phyloP scores from a whole-genome alignment of 2,888 invertebrate genomes.

The Drosophila phalerata region DNA sequence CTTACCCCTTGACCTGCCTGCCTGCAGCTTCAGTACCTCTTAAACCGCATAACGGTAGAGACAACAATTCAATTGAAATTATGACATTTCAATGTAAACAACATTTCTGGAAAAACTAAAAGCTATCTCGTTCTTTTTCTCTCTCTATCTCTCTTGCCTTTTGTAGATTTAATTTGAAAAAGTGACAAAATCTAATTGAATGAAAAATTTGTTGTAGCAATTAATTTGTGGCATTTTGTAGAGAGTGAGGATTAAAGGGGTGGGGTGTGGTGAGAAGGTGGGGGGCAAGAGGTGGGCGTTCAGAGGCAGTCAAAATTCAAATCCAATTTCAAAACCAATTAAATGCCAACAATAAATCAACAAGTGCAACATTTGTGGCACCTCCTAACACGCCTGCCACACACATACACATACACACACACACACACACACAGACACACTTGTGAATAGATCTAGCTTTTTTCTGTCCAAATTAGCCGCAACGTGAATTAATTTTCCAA shows the following conservation, averaged over 20 bases:
- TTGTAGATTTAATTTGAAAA: conserved; percentile 36
- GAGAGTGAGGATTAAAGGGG: background rate
- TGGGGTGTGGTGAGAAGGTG: background rate
- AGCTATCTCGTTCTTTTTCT: background rate
- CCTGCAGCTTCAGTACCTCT: background rate
- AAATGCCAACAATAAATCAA: conserved; percentile 80
- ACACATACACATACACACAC: conserved; percentile 36
- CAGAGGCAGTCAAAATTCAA: conserved; percentile 49
- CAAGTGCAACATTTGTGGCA: conserved; percentile 75
- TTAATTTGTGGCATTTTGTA: conserved; percentile 50
- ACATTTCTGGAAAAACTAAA: conserved; percentile 43
- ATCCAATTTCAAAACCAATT: conserved; percentile 82
- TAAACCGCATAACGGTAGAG: conserved; percentile 62
- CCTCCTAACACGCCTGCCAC: conserved; percentile 62
- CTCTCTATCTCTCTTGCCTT: conserved; percentile 3
- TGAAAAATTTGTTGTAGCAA: conserved; percentile 72
- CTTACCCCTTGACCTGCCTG: conserved; percentile 1
- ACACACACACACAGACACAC: conserved; percentile 24
- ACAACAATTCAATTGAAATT: conserved; percentile 78
- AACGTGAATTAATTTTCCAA: conserved; percentile 69
- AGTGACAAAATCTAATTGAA: conserved; percentile 76
- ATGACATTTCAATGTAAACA: conserved; percentile 82
- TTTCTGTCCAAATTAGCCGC: conserved; percentile 69
- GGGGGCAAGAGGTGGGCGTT: conserved; percentile 11
- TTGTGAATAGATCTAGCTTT: conserved; percentile 37